Conservation (phyloP, 2,797 vertebrate species). For the Mus spretus region DNA sequence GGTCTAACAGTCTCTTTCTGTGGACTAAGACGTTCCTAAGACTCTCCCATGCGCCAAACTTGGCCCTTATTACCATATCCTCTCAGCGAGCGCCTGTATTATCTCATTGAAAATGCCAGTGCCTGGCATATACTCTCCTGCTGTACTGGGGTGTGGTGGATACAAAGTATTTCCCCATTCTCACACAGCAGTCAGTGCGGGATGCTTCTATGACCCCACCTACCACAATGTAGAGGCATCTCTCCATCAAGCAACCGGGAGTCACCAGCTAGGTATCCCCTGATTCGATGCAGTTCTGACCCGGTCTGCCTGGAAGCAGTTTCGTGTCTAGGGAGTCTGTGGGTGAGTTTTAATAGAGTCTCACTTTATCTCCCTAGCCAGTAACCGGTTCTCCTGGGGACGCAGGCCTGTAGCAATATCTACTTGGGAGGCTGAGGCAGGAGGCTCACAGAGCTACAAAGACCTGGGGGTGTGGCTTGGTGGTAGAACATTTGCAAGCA, state of each 20-base stretch:
- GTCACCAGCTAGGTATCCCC: neutral
- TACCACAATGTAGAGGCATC: neutral
- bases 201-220: neutral
- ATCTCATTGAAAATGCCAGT: neutral
- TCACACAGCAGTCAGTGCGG: neutral
- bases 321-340: fast-evolving
- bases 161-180: neutral
- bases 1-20: neutral
- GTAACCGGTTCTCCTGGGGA: neutral
- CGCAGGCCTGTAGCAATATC: too few species aligned
- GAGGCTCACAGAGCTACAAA: neutral
- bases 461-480: neutral
- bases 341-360: neutral
- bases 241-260: neutral
- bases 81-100: neutral
- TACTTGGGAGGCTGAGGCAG: neutral
- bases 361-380: neutral
- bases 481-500: neutral
- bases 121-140: neutral
- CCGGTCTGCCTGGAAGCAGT: neutral
- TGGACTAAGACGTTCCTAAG: neutral
- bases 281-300: neutral
- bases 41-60: too few species aligned
- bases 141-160: neutral
- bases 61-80: neutral